Evolutionary conservation across 2,888 invertebrate genomes (phyloP).

Genomic region (Masnerella sp.): DNA sequence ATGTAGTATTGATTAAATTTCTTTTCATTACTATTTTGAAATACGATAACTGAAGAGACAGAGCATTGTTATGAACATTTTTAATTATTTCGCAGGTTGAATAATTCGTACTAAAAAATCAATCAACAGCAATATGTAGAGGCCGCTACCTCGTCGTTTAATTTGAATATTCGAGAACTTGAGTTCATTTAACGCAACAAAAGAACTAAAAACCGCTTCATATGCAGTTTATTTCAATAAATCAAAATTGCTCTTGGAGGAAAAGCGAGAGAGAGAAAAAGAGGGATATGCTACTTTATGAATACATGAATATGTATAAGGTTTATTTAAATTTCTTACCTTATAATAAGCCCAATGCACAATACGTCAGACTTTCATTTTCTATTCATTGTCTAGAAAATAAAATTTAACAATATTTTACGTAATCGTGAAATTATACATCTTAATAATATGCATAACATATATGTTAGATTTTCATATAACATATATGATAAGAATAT

Average conservation of each 20-base stretch:
- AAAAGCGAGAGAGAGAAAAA: no score
- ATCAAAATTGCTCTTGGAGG: slow-evolving; percentile 49
- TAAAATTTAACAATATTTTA: slow-evolving; percentile 39
- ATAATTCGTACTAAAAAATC: slow-evolving; percentile 36
- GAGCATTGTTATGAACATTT: slow-evolving; percentile 18
- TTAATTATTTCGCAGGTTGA: slow-evolving; percentile 9
- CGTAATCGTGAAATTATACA: no score
- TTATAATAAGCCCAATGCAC: slow-evolving; percentile 24
- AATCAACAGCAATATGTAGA: slow-evolving; percentile 37
- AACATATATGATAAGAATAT: no score
- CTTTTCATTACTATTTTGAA: slow-evolving; percentile 15
- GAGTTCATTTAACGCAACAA: slow-evolving; percentile 40
- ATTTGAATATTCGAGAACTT: slow-evolving; percentile 51
- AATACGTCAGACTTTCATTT: slow-evolving; percentile 31
- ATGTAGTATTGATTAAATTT: slow-evolving; percentile 21
- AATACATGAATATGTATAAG: slow-evolving; percentile 53
- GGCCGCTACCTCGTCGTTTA: slow-evolving; percentile 33
- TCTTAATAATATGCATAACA: no score
- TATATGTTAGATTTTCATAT: no score
- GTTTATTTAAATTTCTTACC: slow-evolving; percentile 56
- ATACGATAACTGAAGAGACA: slow-evolving; percentile 6
- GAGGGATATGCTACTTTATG: slow-evolving; percentile 42
- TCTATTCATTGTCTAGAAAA: slow-evolving; percentile 35
- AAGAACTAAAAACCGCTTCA: slow-evolving; percentile 44
- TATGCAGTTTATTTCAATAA: slow-evolving; percentile 55